Evolutionary conservation across 2,113 vertebrate species (phyloP), one percentile per base, ranked within the genome.

Genomic region (Catharus fuscescens): DNA sequence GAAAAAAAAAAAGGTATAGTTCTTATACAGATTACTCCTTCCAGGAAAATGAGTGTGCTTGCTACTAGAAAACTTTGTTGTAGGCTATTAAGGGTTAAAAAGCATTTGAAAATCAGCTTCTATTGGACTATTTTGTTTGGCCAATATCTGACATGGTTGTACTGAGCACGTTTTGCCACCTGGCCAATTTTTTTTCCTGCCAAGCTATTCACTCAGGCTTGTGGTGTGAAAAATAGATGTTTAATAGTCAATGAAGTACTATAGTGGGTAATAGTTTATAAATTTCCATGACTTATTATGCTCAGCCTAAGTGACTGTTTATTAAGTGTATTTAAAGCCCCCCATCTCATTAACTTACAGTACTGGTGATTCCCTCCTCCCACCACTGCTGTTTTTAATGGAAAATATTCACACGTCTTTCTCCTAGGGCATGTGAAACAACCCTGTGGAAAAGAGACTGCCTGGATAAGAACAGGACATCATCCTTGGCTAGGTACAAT

Each of bases 201-300:
- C 97, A 98, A 97, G 95, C 95, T 97, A 96, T 98, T 97, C 96
- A 97, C 91, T 97, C 82, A 94, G 95, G 96, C 96, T 94, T 96
- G 93, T 97, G 96, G 97, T 96, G 97, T 98, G 97, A 98, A 98
- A 98, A 98, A 91, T 69, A 38, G 83, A 97, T 96, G 95, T 97
- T 97, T 98, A 98, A 97, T 97, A 97, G 97, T 94, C 96, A 96
- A 94, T 96, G 96, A 97, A 98, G 97, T 94, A 97, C 92, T 93
- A 72, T 92, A 95, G 95, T 92, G 72, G 94, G 94, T 91, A 97
- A 97, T 97, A 98, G 97, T 97, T 97, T 98, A 96, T 98, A 97
- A 97, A 98, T 98, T 97, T 97, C 93, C 95, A 97, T 97, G 95
- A 98, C 96, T 97, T 98, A 97, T 94, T 98, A 98, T 94, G 86